phyloP scores from a whole-genome alignment of 2,888 invertebrate genomes.

The Saturnia pavonia region DNA sequence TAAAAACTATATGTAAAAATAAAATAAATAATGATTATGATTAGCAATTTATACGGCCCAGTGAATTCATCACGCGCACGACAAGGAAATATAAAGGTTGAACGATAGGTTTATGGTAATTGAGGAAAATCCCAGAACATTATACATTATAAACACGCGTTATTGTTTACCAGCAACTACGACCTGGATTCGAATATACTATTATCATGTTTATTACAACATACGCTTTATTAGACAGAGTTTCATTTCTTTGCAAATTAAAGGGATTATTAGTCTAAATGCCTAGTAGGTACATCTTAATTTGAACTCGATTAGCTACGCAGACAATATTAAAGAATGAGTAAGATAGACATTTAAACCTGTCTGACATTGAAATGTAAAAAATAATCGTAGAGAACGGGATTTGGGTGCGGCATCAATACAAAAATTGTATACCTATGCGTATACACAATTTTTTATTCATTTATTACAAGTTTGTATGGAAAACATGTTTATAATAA shows the following conservation, averaged over 20 bases:
- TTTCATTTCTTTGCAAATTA: background rate
- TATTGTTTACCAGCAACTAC: background rate
- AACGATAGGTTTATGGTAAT: slow-evolving; percentile 3
- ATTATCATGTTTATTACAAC: background rate
- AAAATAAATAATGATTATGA: background rate
- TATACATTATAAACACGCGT: background rate
- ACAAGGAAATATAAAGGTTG: slow-evolving; percentile 11
- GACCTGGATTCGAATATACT: background rate
- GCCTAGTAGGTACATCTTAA: background rate
- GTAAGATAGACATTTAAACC: no score
- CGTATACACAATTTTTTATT: background rate
- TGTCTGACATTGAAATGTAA: no score
- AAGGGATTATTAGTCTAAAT: background rate
- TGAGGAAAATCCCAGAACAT: slow-evolving; percentile 14
- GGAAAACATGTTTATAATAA: background rate
- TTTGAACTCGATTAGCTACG: background rate
- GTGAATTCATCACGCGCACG: slow-evolving; percentile 1
- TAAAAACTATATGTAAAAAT: background rate
- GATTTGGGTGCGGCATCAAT: no score
- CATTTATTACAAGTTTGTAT: background rate
- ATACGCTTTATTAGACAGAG: background rate
- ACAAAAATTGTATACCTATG: no score
- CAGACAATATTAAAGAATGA: background rate
- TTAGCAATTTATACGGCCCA: slow-evolving; percentile 6
- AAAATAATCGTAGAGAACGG: no score